Percentiles rank a stretch among this genome's conserved stretches.
Evolutionary conservation across 2,888 invertebrate species (phyloP).

Genomic region (Ischnus inquisitorius): DNA sequence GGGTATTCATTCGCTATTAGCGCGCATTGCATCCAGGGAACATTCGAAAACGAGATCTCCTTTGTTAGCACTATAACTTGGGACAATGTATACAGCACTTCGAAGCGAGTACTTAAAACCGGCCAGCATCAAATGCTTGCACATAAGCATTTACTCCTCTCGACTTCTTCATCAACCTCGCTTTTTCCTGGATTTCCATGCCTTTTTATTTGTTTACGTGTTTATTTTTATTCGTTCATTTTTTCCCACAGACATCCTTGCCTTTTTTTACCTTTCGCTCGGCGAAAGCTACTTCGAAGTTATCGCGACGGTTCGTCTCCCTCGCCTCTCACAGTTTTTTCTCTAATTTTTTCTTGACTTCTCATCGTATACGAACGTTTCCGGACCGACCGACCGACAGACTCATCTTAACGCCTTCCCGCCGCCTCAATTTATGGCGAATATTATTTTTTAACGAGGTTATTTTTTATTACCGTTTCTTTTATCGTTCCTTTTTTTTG

Average conservation of each 20-base stretch:
- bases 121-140: constrained; percentile 28
- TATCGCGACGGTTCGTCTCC: constrained; percentile 19
- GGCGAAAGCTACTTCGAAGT: constrained; percentile 6
- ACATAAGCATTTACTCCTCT: neutral
- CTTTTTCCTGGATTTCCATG: neutral
- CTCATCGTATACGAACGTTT: neutral
- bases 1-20: constrained; percentile 22
- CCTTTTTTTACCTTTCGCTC: neutral
- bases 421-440: constrained; percentile 1
- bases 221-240: neutral
- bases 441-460: constrained; percentile 22
- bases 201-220: neutral
- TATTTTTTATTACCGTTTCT: neutral
- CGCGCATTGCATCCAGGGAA: constrained; percentile 13
- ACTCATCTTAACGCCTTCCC: neutral
- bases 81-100: constrained; percentile 5
- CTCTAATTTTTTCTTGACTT: neutral
- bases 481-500: neutral
- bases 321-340: constrained; percentile 1
- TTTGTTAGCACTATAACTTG: neutral
- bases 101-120: constrained; percentile 29
- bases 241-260: neutral
- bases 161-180: neutral
- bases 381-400: neutral
- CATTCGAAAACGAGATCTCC: constrained; percentile 19